Evolutionary conservation across 2,888 invertebrate genomes (phyloP).

Genomic region (Carabus problematicus): DNA sequence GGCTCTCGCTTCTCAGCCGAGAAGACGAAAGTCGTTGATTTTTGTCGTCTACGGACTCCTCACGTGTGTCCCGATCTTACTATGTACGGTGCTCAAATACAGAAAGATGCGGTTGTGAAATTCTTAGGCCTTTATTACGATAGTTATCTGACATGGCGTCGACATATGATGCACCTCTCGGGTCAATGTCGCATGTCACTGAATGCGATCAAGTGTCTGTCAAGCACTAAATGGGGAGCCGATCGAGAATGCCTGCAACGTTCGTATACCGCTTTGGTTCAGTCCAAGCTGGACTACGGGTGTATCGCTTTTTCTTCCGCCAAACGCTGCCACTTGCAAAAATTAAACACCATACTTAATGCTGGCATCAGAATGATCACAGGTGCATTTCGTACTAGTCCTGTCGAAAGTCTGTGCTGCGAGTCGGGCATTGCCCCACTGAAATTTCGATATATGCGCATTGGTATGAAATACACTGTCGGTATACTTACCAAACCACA

Average conservation of each 20-base stretch:
- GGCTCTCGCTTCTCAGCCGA: slow-evolving; percentile 41
- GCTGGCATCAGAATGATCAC: slow-evolving; percentile 34
- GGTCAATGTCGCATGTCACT: slow-evolving; percentile 34
- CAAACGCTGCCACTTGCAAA: slow-evolving; percentile 8
- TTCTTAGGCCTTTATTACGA: slow-evolving; percentile 34
- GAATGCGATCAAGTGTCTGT: slow-evolving; percentile 42
- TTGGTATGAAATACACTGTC: neutral
- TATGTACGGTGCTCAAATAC: slow-evolving; percentile 10
- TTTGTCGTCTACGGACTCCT: slow-evolving; percentile 12
- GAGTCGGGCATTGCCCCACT: slow-evolving; percentile 27
- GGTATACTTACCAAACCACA: neutral
- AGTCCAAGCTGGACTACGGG: slow-evolving; percentile 46
- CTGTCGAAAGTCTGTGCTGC: slow-evolving; percentile 30
- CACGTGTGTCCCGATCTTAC: slow-evolving; percentile 4
- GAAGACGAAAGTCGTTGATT: slow-evolving; percentile 31
- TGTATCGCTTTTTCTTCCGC: slow-evolving; percentile 45
- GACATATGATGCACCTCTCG: slow-evolving; percentile 28
- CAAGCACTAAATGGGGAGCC: slow-evolving; percentile 42
- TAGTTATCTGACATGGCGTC: slow-evolving; percentile 29
- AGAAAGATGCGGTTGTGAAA: slow-evolving; percentile 37
- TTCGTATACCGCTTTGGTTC: slow-evolving; percentile 38
- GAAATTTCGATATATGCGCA: slow-evolving; percentile 9
- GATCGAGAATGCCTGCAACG: slow-evolving; percentile 23
- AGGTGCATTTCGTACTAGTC: slow-evolving; percentile 44
- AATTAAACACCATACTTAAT: slow-evolving; percentile 44